Evolutionary conservation across 1,140 invertebrate species (phyloP).

Genomic region (Drosophila eugracilis): DNA sequence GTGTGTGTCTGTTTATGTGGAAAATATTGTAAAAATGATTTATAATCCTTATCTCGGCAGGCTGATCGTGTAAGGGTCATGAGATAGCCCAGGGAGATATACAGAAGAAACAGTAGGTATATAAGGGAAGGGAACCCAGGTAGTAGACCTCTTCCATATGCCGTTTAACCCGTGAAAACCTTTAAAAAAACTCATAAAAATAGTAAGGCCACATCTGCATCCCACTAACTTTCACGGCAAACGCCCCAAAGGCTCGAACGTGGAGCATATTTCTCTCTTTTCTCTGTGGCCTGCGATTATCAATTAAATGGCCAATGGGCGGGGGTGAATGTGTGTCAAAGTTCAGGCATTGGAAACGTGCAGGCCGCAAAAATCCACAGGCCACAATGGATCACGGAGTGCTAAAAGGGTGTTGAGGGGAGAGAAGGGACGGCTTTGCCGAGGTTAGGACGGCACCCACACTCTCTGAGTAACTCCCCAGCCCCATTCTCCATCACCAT

Average conservation of each 20-base stretch:
- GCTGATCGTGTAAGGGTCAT: constrained; percentile 70
- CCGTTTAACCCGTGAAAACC: constrained; percentile 36
- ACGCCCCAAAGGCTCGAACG: constrained; percentile 72
- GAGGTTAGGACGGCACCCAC: constrained; percentile 58
- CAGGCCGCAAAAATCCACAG: constrained; percentile 62
- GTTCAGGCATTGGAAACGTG: constrained; percentile 79
- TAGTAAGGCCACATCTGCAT: constrained; percentile 27
- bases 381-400: constrained; percentile 12
- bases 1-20: constrained; percentile 61
- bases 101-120: not conserved
- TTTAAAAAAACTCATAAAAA: constrained; percentile 25
- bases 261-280: constrained; percentile 70
- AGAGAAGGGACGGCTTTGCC: not conserved
- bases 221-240: constrained; percentile 61
- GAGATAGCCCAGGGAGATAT: constrained; percentile 44
- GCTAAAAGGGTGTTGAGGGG: constrained; percentile 9
- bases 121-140: constrained; percentile 28
- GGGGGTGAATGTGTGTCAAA: constrained; percentile 77
- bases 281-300: constrained; percentile 67
- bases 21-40: constrained; percentile 80
- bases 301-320: constrained; percentile 54
- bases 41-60: constrained; percentile 76
- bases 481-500: not conserved
- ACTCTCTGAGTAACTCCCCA: constrained; percentile 14
- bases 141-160: constrained; percentile 39